Conservation (phyloP, 2,113 vertebrate species). For the Gracilinanus agilis region DNA sequence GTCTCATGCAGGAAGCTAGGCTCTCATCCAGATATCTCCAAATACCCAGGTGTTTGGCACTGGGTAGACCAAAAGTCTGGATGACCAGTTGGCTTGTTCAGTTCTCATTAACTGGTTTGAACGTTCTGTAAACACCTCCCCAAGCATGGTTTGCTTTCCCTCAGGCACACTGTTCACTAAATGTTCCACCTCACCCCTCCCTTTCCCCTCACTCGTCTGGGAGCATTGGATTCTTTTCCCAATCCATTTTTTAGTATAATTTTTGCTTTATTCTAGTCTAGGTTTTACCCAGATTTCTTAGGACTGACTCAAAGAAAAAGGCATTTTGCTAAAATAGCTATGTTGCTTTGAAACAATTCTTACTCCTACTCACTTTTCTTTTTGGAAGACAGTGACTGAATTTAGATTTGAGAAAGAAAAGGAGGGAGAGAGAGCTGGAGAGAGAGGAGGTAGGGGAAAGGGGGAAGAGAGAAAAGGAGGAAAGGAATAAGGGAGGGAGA, state of each 20-base stretch:
- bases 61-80: neutral
- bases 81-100: accelerated
- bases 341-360: slow-evolving; percentile 68
- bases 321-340: slow-evolving; percentile 64
- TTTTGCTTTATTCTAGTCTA: slow-evolving; percentile 10
- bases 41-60: neutral
- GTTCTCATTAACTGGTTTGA: neutral
- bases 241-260: neutral
- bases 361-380: slow-evolving; percentile 68
- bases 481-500: neutral
- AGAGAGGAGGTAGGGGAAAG: slow-evolving; percentile 10
- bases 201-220: neutral
- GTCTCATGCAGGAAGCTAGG: neutral
- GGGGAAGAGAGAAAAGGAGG: neutral
- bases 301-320: slow-evolving; percentile 63
- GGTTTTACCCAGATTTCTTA: slow-evolving; percentile 67
- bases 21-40: neutral
- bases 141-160: neutral
- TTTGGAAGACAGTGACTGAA: slow-evolving; percentile 72
- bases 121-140: neutral
- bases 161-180: neutral
- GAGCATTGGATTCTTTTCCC: neutral
- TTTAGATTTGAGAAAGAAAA: slow-evolving; percentile 65
- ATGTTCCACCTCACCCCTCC: neutral
- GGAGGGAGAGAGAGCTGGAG: slow-evolving; percentile 8